Conservation (phyloP, 2,888 invertebrate species). For the Syrista parreyssii region DNA sequence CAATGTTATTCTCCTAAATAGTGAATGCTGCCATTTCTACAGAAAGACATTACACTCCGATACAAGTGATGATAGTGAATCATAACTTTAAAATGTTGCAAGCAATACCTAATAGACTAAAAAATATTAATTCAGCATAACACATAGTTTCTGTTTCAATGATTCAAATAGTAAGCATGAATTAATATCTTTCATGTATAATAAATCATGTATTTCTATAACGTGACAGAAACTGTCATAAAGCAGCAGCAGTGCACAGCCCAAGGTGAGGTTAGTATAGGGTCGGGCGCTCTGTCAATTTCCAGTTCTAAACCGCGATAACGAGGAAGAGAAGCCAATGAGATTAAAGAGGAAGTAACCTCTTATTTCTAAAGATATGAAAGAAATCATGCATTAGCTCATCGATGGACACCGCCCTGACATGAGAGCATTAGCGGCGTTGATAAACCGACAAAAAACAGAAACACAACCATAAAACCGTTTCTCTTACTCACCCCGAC, state of each 20-base stretch:
- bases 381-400: not conserved
- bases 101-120: not conserved
- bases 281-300: constrained; percentile 10
- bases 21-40: not conserved
- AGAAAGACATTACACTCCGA: not conserved
- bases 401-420: constrained; percentile 51
- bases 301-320: not conserved
- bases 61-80: not conserved
- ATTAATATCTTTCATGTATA: not conserved
- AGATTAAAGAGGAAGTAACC: not conserved
- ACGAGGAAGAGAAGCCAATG: not conserved
- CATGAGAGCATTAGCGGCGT: not conserved
- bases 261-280: constrained; percentile 28
- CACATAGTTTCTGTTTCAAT: not conserved
- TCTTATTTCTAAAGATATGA: not conserved
- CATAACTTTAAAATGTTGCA: not conserved
- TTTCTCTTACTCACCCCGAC: constrained; percentile 84
- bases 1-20: not conserved
- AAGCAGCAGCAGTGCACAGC: not conserved
- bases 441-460: constrained; percentile 25
- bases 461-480: constrained; percentile 66
- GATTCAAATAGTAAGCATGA: not conserved
- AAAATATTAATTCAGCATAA: not conserved
- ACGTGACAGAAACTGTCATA: not conserved
- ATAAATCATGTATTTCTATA: not conserved